Conservation (phyloP, 1,140 invertebrate genomes). For the Chironomus tepperi region DNA sequence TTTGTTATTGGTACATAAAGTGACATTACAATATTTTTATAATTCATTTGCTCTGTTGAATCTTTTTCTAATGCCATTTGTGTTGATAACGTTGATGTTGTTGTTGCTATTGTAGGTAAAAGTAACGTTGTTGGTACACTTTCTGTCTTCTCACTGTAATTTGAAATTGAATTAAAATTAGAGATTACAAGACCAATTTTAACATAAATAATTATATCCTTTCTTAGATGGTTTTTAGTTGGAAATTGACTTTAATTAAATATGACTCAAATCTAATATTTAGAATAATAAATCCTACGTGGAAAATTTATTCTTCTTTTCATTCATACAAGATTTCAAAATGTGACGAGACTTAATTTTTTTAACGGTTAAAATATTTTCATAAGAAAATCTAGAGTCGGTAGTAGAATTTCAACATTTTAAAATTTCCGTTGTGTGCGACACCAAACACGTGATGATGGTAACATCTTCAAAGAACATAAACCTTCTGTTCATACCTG, state of each 20-base stretch:
- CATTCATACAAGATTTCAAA: no score
- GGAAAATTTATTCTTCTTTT: no score
- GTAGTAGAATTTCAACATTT: background rate
- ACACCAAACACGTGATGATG: background rate
- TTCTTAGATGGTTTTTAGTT: no score
- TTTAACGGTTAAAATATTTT: background rate
- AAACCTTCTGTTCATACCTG: background rate
- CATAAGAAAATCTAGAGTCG: background rate
- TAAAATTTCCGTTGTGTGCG: background rate
- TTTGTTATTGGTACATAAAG: slow-evolving; percentile 37
- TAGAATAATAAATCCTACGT: no score
- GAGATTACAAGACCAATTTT: background rate
- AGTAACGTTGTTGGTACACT: slow-evolving; percentile 3
- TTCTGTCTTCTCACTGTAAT: background rate
- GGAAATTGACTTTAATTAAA: no score
- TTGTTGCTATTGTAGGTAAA: slow-evolving; percentile 31
- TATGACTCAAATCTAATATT: no score
- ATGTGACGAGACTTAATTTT: background rate
- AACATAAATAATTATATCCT: background rate
- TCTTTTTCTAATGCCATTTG: background rate
- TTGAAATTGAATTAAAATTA: background rate
- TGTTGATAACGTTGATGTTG: slow-evolving; percentile 33
- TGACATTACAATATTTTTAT: slow-evolving; percentile 39
- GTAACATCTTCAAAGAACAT: background rate
- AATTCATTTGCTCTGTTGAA: background rate